Conservation (phyloP, 1,140 invertebrate genomes). For the Yoshiicerus persimilis region DNA sequence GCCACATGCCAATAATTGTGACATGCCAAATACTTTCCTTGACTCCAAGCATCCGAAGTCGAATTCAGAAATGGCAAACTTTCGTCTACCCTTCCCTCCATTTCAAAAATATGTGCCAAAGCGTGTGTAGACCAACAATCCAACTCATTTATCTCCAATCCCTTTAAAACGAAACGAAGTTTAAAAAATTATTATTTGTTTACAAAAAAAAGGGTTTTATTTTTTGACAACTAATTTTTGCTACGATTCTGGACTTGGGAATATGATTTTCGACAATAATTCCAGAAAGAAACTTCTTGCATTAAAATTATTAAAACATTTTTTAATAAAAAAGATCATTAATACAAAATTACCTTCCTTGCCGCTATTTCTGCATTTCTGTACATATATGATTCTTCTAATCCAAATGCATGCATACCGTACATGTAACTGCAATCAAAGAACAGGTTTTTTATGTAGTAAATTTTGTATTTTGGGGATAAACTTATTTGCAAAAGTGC, state of each 20-base stretch:
- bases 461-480: too few relatives aligned
- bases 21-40: constrained; percentile 58
- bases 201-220: too few relatives aligned
- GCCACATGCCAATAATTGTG: constrained; percentile 64
- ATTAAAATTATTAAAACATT: too few relatives aligned
- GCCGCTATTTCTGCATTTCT: constrained; percentile 57
- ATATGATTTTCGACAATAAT: background rate
- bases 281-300: too few relatives aligned
- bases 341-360: constrained; percentile 53
- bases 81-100: constrained; percentile 57
- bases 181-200: too few relatives aligned
- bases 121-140: constrained; percentile 64
- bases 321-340: too few relatives aligned
- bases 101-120: constrained; percentile 62
- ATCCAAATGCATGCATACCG: constrained; percentile 63
- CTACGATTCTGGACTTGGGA: background rate
- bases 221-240: too few relatives aligned
- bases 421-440: constrained; percentile 55
- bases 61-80: constrained; percentile 58
- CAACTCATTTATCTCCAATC: constrained; percentile 54
- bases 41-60: constrained; percentile 60
- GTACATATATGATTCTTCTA: constrained; percentile 60
- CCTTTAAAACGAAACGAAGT: background rate
- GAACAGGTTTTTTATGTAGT: too few relatives aligned
- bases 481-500: background rate